Evolutionary conservation across 2,888 invertebrate species (phyloP).

Genomic region (Antheraea yamamai): DNA sequence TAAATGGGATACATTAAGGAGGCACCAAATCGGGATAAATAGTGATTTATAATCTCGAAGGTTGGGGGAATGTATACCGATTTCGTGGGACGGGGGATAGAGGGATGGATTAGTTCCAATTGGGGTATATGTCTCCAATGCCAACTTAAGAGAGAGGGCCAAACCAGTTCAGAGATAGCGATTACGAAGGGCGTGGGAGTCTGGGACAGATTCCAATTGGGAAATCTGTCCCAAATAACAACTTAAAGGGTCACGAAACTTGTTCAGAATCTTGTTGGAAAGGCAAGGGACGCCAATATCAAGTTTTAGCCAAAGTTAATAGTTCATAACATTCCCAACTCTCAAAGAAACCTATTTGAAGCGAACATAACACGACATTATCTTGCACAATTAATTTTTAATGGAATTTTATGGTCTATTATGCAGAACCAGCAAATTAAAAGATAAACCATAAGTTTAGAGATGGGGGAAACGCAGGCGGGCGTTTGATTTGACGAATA

Average conservation of each 20-base stretch:
- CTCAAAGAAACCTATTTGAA: too few species aligned
- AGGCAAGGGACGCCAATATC: not conserved
- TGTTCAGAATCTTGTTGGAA: not conserved
- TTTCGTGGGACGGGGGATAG: too few species aligned
- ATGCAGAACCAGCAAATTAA: not conserved
- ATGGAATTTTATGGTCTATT: not conserved
- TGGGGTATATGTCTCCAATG: too few species aligned
- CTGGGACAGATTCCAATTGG: too few species aligned
- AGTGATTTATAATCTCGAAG: not conserved
- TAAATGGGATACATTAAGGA: too few species aligned
- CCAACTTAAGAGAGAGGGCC: too few species aligned
- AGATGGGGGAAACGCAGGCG: not conserved
- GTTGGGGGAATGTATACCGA: not conserved
- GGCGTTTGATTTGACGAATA: not conserved
- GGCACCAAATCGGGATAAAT: not conserved
- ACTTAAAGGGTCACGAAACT: too few species aligned
- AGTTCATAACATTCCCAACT: too few species aligned
- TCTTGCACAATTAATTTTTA: not conserved
- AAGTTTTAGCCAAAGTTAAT: not conserved
- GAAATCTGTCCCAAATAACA: too few species aligned
- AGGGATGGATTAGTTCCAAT: too few species aligned
- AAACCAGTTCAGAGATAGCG: too few species aligned
- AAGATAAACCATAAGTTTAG: not conserved
- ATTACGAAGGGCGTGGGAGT: too few species aligned
- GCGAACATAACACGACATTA: not conserved